phyloP scores from a whole-genome alignment of 1,140 invertebrate genomes.

The Papilio aristodemus region DNA sequence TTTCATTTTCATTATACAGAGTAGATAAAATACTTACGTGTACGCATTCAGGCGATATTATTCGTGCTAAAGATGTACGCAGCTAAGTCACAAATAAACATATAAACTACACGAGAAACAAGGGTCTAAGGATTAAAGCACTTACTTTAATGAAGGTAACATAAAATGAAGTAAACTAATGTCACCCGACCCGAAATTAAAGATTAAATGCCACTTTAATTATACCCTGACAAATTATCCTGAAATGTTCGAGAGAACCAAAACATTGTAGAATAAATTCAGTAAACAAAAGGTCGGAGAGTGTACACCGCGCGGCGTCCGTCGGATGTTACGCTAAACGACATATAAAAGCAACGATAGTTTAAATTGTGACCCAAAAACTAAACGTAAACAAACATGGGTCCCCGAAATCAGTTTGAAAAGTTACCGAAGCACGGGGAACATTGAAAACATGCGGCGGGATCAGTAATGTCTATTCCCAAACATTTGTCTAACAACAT shows the following conservation, averaged over 20 bases:
- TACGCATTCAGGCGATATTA: background rate
- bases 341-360: conserved; percentile 76
- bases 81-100: background rate
- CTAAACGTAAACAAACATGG: conserved; percentile 69
- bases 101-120: conserved; percentile 25
- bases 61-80: background rate
- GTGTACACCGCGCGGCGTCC: conserved; percentile 56
- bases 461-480: conserved; percentile 56
- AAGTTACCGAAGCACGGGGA: conserved; percentile 66
- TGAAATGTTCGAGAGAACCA: conserved; percentile 52
- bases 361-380: conserved; percentile 77
- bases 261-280: conserved; percentile 66
- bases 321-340: conserved; percentile 69
- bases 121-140: conserved; percentile 34
- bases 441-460: conserved; percentile 64
- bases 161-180: conserved; percentile 50
- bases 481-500: conserved; percentile 58
- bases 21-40: background rate
- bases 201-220: conserved; percentile 65
- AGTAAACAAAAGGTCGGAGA: conserved; percentile 60
- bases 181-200: conserved; percentile 63
- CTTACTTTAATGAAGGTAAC: conserved; percentile 51
- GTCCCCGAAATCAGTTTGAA: conserved; percentile 56
- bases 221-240: conserved; percentile 67
- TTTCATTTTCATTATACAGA: background rate